phyloP scores from a whole-genome alignment of 2,888 invertebrate species.

The Penaeus monodon region DNA sequence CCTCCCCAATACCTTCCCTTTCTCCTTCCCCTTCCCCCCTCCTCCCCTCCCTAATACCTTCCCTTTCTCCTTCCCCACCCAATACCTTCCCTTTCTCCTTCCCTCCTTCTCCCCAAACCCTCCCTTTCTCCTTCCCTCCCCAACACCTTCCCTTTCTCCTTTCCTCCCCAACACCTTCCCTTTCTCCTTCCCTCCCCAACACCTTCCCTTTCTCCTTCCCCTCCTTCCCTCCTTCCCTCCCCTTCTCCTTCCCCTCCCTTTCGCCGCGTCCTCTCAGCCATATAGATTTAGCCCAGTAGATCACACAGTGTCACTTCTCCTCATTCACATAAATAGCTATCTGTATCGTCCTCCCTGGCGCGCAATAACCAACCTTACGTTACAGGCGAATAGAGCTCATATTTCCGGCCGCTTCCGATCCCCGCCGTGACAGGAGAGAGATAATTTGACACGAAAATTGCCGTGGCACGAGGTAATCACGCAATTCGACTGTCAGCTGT shows the following conservation, averaged over 20 bases:
- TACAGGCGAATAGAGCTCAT: neutral
- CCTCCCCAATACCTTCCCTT: too few relatives aligned
- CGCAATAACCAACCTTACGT: neutral
- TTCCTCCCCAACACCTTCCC: too few relatives aligned
- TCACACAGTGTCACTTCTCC: constrained; percentile 12
- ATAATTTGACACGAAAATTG: constrained; percentile 49
- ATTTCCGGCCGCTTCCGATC: neutral
- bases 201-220: too few relatives aligned
- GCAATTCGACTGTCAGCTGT: constrained; percentile 36
- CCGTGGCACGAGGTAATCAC: constrained; percentile 36
- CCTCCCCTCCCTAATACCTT: neutral
- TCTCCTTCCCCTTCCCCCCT: neutral
- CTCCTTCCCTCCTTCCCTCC: neutral
- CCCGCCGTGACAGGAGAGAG: neutral
- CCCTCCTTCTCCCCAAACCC: too few relatives aligned
- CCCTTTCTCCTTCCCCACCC: too few relatives aligned
- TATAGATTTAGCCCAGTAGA: constrained; percentile 42
- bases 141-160: too few relatives aligned
- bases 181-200: too few relatives aligned
- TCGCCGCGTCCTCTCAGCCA: neutral
- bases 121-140: too few relatives aligned
- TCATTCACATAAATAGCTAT: neutral
- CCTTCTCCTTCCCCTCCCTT: too few relatives aligned
- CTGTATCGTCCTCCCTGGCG: neutral
- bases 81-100: too few relatives aligned